Evolutionary conservation across 30 jellyfish, hydroid and myxozoan species (phyloP).

Genomic region (Aurelia sp.): DNA sequence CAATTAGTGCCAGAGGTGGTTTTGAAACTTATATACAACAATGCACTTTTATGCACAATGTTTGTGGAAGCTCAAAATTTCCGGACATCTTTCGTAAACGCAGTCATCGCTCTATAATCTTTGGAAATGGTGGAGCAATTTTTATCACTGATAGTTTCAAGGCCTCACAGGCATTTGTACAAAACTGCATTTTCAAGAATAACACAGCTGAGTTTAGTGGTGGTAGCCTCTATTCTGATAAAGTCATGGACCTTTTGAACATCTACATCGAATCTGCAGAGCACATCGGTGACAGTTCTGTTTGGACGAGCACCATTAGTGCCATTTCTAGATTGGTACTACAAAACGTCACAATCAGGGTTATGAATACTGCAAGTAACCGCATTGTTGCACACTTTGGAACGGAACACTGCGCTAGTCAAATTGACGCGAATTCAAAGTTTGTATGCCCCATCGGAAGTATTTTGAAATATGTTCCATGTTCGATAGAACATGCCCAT

Average conservation of each 20-base stretch:
- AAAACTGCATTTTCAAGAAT: not conserved
- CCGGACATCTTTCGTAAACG: too few relatives aligned
- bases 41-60: not conserved
- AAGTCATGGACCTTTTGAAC: not conserved
- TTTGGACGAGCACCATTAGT: not conserved
- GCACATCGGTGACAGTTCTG: too few relatives aligned
- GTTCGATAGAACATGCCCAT: not conserved
- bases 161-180: not conserved
- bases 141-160: not conserved
- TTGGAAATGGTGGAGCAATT: constrained; percentile 1
- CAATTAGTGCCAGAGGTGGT: not conserved
- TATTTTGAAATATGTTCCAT: not conserved
- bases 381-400: not conserved
- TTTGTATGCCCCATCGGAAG: not conserved
- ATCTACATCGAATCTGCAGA: not conserved
- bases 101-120: not conserved
- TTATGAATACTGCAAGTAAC: not conserved
- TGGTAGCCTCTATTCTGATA: not conserved
- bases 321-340: not conserved
- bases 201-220: not conserved
- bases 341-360: not conserved
- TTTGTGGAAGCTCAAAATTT: not conserved
- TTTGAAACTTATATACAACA: not conserved
- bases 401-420: not conserved
- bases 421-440: not conserved